Evolutionary conservation across 2,888 invertebrate species (phyloP), one percentile per base, ranked within the genome.

Genomic region (Acheta domesticus): DNA sequence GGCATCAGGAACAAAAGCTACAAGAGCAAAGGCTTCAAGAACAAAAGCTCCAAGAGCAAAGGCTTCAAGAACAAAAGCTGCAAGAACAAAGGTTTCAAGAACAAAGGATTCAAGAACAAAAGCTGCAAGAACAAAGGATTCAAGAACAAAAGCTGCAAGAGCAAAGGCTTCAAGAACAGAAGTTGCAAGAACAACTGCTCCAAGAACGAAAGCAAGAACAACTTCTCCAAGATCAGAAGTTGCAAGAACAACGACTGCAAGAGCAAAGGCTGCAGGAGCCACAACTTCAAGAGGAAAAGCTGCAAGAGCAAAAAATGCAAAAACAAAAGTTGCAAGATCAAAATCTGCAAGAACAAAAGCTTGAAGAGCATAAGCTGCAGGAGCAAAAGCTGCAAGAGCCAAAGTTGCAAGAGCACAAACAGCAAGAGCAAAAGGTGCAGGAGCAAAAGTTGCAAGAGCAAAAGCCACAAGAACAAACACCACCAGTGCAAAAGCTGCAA

Each of bases 221-320:
- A 19, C 79, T 14, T 49, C 49, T 16, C 21, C 77, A 74, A n/a
- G 49, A 74, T n/a, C 77, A 11, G 20, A 50, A 48, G 23, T 73
- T 12, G 77, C 76, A 12, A 48, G 77, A 36, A 49, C 21, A n/a
- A 74, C 74, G 12, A 48, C 23, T 11, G 12, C 77, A 20, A 48
- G 49, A 20, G 19, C 79, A 74, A 76, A 20, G 3, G 76, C 77
- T 12, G 50, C 77, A 77, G 49, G 74, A 74, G 74, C 49, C 19
- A 74, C 79, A 76, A 16, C 19, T 14, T 36, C 77, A 74, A n/a
- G 49, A 74, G n/a, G 74, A 12, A 49, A 50, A 48, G n/a, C 73
- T 12, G 74, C 76, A 12, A 21, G 77, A 36, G 16, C 36, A 76
- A 36, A 20, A 76, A 4, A 16, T 23, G 76, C 14, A 21, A 16